Evolutionary conservation across 2,888 invertebrate species (phyloP), one percentile per base, ranked within the genome.

Genomic region (Caenorhabditis japonica): DNA sequence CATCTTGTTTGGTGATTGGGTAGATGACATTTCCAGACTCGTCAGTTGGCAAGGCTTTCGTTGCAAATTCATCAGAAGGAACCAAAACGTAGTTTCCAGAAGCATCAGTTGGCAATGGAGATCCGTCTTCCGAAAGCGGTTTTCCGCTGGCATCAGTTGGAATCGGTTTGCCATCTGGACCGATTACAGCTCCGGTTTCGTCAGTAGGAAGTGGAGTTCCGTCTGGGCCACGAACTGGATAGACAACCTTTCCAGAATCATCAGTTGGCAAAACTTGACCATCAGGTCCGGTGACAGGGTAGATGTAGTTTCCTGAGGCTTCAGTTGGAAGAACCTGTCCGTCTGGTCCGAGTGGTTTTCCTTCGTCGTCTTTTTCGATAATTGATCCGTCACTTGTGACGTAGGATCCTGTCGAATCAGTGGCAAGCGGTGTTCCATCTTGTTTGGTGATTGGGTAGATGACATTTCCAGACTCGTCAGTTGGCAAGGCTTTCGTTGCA

Each of bases 371-470:
- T 4, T 25, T 64, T 12, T 36, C 58, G 5, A 60, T 33, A 2
- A 43, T 30, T 34, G 25, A 17, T n/a, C 71, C 71, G 36, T 47
- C 30, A 13, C 72, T 75, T 19, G 75, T 61, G 17, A 83, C 58
- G 23, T 27, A 41, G 4, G 53, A 58, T 15, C 77, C 76, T 8
- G 34, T 43, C 13, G 47, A 52, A 53, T 83, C 83, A 25, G 83
- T 84, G 12, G 84, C 76, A 33, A 82, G 62, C 4, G 64, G 60
- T 3, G 41, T 34, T n/a, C 73, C 73, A 59, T 75, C 64, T 17
- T 34, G 52, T 27, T 56, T 68, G n/a, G 49, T 34, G 2, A 46
- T 55, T 33, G 79, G 79, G 34, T 73, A 75, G 56, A 79, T 56
- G 51, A 60, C 64, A 10, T 61, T 70, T 58, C 80, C 80, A 21